These are phyloP conservation scores for Taurulus bubalis DNA, from an alignment of 2,113 vertebrate genomes.

Conservation along the genomic window DNA sequence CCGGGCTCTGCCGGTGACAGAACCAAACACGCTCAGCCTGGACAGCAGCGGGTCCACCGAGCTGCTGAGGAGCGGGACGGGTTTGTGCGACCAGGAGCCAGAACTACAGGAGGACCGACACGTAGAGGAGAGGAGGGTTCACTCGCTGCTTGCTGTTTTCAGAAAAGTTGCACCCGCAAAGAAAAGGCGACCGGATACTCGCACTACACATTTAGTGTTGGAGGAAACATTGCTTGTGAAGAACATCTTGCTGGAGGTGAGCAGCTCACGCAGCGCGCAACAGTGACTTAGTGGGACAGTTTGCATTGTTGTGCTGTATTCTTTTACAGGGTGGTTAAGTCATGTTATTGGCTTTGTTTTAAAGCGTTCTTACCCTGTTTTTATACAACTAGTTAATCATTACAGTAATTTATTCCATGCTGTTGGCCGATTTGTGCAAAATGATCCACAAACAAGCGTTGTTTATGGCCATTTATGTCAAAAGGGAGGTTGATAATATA, in stretches of 20 bases:
- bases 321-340: background rate
- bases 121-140: background rate
- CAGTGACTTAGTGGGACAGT: slow-evolving; percentile 11
- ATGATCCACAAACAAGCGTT: background rate
- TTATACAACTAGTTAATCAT: no score
- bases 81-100: background rate
- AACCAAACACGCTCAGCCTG: slow-evolving; percentile 40
- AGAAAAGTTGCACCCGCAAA: slow-evolving; percentile 54
- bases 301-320: background rate
- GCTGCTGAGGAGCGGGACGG: slow-evolving; percentile 5
- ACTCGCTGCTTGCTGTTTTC: background rate
- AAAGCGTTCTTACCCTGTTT: background rate
- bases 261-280: slow-evolving; percentile 27
- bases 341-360: background rate
- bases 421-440: background rate
- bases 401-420: background rate
- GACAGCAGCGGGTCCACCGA: slow-evolving; percentile 19
- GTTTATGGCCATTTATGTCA: background rate
- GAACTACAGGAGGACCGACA: background rate
- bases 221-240: slow-evolving; percentile 17
- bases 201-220: background rate
- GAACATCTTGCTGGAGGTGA: slow-evolving; percentile 62
- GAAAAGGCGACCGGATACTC: slow-evolving; percentile 1
- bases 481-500: background rate
- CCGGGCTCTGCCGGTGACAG: slow-evolving; percentile 45